Conservation (phyloP, 2,113 vertebrate species). For the Siphamia tubifer region DNA sequence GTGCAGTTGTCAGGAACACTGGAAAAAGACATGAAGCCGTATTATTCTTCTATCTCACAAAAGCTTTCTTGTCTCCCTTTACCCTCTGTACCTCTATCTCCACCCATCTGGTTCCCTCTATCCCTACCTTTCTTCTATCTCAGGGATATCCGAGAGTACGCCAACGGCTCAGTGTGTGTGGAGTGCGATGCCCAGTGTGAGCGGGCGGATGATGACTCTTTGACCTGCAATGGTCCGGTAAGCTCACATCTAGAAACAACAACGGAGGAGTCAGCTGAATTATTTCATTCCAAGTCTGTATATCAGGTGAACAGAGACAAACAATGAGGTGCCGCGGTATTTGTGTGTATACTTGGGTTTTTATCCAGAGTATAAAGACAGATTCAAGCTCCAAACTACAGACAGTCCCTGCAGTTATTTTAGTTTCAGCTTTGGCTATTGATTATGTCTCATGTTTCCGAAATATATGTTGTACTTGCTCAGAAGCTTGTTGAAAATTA, state of each 20-base stretch:
- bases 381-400: slow-evolving; percentile 13
- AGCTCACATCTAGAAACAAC: slow-evolving; percentile 57
- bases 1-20: background rate
- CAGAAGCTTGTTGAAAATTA: background rate
- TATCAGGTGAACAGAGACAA: background rate
- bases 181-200: slow-evolving; percentile 96
- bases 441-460: slow-evolving; percentile 58
- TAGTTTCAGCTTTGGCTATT: slow-evolving; percentile 41
- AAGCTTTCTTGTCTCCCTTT: slow-evolving; percentile 4
- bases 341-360: background rate
- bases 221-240: slow-evolving; percentile 92
- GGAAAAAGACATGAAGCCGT: background rate
- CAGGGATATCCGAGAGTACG: slow-evolving; percentile 94
- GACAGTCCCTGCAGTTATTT: slow-evolving; percentile 32
- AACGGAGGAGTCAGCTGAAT: background rate
- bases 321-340: background rate
- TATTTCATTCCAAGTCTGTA: background rate
- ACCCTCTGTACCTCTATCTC: background rate
- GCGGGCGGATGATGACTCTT: slow-evolving; percentile 87
- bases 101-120: slow-evolving; percentile 5
- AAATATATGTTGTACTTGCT: too few relatives aligned
- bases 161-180: slow-evolving; percentile 90
- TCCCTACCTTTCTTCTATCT: slow-evolving; percentile 36
- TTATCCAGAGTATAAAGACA: background rate
- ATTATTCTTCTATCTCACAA: background rate